Conservation (phyloP, 2,113 vertebrate genomes). For the Gavialis gangeticus region DNA sequence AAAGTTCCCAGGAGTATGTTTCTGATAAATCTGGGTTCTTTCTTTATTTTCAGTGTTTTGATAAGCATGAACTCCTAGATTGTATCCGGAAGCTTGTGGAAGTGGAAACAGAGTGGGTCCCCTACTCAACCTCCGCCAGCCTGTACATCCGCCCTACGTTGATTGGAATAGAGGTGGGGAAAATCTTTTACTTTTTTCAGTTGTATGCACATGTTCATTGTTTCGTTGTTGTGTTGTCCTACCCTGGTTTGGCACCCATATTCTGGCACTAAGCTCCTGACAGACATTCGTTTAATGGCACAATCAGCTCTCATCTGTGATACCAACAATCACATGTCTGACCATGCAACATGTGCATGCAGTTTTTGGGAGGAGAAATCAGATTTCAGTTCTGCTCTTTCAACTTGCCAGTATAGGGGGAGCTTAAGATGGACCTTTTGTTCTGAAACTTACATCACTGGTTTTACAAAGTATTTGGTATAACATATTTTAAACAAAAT, state of each 20-base stretch:
- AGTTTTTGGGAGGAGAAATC: no score
- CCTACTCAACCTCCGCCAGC: slow-evolving; percentile 81
- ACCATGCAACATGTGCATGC: no score
- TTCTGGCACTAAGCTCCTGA: neutral
- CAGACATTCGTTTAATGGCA: no score
- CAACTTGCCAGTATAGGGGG: no score
- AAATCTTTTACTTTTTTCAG: fast-evolving
- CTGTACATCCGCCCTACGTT: slow-evolving; percentile 92
- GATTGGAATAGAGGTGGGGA: slow-evolving; percentile 87
- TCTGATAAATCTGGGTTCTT: neutral
- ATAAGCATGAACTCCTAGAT: slow-evolving; percentile 86
- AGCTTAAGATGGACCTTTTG: no score
- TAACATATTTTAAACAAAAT: no score
- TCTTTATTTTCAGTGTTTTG: slow-evolving; percentile 81
- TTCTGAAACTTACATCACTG: no score
- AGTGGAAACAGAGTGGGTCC: slow-evolving; percentile 92
- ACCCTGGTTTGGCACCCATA: neutral
- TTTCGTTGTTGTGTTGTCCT: neutral
- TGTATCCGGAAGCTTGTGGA: slow-evolving; percentile 89
- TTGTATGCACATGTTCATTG: neutral
- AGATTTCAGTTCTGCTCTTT: no score
- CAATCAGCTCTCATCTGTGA: no score
- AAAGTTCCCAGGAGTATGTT: neutral
- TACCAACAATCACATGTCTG: no score
- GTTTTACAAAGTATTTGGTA: no score